phyloP scores from a whole-genome alignment of 2,113 vertebrate genomes.

The Ptyas mucosa region DNA sequence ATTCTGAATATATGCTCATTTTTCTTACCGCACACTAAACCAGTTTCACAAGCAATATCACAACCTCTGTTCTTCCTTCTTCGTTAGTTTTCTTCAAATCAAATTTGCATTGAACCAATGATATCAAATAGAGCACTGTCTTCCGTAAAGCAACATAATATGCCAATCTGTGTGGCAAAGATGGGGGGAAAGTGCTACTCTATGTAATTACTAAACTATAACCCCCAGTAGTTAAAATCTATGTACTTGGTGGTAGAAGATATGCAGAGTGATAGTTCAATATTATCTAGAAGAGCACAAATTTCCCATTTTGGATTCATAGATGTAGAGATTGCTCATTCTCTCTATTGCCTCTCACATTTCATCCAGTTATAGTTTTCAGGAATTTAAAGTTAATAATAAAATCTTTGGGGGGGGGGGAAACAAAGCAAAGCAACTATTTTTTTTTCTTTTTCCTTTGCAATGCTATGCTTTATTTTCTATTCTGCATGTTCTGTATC shows the following conservation, averaged over 20 bases:
- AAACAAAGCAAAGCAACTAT: background rate
- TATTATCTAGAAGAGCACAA: background rate
- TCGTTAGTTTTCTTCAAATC: background rate
- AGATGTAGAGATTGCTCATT: background rate
- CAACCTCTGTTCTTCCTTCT: background rate
- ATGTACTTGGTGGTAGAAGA: background rate
- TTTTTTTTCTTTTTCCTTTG: background rate
- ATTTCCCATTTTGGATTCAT: background rate
- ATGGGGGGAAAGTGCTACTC: background rate
- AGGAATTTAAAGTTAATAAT: background rate
- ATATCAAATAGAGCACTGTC: background rate
- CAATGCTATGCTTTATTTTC: background rate
- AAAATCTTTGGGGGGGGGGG: background rate
- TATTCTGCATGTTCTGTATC: background rate
- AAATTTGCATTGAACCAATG: background rate
- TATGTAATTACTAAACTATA: background rate
- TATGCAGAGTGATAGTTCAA: background rate
- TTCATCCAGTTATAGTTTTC: background rate
- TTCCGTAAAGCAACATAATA: background rate
- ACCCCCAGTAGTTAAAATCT: background rate
- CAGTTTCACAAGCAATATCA: background rate
- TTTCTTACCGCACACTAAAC: background rate
- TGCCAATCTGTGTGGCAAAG: background rate
- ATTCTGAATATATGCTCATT: background rate
- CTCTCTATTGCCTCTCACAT: background rate